Conservation (phyloP, 2,888 invertebrate genomes). For the Catocala fraxini region DNA sequence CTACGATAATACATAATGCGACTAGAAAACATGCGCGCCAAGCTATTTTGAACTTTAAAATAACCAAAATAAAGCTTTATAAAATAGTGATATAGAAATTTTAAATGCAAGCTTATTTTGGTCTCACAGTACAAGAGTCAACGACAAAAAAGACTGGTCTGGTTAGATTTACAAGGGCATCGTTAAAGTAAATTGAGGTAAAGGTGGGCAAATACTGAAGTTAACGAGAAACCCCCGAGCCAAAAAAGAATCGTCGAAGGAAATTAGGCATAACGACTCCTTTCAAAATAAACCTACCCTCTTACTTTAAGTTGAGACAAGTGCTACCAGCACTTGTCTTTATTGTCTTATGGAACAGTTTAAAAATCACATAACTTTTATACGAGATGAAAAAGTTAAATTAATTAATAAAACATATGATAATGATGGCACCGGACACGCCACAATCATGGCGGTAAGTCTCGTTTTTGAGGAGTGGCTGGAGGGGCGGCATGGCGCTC, state of each 20-base stretch:
- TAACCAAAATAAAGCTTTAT: constrained; percentile 23
- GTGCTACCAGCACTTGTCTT: constrained; percentile 19
- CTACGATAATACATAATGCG: constrained; percentile 49
- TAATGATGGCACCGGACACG: too few species aligned
- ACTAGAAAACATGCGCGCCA: constrained; percentile 25
- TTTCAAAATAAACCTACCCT: constrained; percentile 40
- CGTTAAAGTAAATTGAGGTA: constrained; percentile 80
- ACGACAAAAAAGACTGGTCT: constrained; percentile 71
- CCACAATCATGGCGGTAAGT: too few species aligned
- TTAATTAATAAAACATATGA: not conserved
- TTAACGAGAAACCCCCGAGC: constrained; percentile 56
- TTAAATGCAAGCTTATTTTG: constrained; percentile 42
- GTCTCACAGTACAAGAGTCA: constrained; percentile 50
- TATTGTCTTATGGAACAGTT: constrained; percentile 1
- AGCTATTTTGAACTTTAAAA: constrained; percentile 44
- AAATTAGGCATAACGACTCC: constrained; percentile 63
- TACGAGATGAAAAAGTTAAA: constrained; percentile 1
- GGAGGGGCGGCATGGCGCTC: too few species aligned
- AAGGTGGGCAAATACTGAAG: constrained; percentile 71
- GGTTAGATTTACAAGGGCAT: constrained; percentile 72
- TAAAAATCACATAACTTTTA: constrained; percentile 1
- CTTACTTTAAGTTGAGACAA: constrained; percentile 22
- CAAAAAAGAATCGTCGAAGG: constrained; percentile 52
- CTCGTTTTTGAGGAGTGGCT: too few species aligned
- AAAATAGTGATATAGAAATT: constrained; percentile 7